Base-by-base conservation (phyloP, 2,113 vertebrate species). In the Clarias macrocephalus region DNA sequence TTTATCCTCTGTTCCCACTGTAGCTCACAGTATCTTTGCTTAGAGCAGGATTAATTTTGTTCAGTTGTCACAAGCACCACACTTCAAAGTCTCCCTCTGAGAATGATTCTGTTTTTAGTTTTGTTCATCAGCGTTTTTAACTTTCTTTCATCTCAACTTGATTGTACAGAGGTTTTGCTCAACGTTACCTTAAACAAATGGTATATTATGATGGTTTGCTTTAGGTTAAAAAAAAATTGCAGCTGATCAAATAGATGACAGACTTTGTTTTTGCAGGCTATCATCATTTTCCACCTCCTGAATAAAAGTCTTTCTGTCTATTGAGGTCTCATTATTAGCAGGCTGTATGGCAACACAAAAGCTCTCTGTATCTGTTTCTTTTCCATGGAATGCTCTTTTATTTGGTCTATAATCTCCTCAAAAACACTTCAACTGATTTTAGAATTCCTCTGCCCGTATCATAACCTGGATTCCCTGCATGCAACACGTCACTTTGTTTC, bases 41-140 rank as follows among this genome's bases (percentile, higher is more conserved):
- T 5, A 96, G 96, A 85, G 94, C 94, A 85, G 89, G 90, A 13
- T 84, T 96, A 90, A 85, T 96, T 66, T 86, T 96, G n/a, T n/a
- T n/a, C 86, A 97, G 15, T 84, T 86, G 84, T 91, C 90, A 91
- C 89, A 91, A 89, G 86, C 89, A 25, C 93, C 92, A 86, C 93
- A 89, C 87, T 90, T 91, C 19, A 91, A 86, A 28, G n/a, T 85
- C 85, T n/a, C 86, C 72, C 81, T 90, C 72, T 88, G 80, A 90
- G n/a, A 52, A 42, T 75, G 25, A n/a, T 77, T 81, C 33, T 65
- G 16, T 83, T 33, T 60, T 57, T 16, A 28, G 75, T 68, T 76
- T 80, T 76, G 21, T 76, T 82, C n/a, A 52, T 83, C 6, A 86
- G 42, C 59, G 10, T 77, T 77, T 80, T 89, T 48, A 18, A 12